phyloP scores from a whole-genome alignment of 2,113 vertebrate species.

The Nannobrachium achirus region DNA sequence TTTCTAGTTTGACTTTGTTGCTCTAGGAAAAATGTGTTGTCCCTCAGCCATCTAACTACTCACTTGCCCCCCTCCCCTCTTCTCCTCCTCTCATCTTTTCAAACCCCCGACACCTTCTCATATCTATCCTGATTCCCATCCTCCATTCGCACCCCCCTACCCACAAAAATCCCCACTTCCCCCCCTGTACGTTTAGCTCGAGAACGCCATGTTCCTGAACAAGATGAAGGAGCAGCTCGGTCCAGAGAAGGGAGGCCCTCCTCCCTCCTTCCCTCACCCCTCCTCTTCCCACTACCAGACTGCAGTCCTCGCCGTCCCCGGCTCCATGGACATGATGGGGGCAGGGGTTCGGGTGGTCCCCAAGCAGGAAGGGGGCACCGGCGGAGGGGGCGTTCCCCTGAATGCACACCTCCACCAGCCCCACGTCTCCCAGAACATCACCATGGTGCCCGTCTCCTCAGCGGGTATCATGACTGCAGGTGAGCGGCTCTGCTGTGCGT shows the following conservation, averaged over 20 bases:
- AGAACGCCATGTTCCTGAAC: slow-evolving; percentile 98
- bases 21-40: background rate
- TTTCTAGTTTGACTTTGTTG: no score
- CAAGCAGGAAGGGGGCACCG: slow-evolving; percentile 78
- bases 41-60: background rate
- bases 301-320: slow-evolving; percentile 87
- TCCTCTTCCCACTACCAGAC: slow-evolving; percentile 86
- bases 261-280: slow-evolving; percentile 68
- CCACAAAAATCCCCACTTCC: slow-evolving; percentile 10
- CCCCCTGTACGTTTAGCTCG: slow-evolving; percentile 84
- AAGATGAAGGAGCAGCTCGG: slow-evolving; percentile 96
- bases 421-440: slow-evolving; percentile 94
- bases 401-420: slow-evolving; percentile 87
- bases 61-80: background rate
- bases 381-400: slow-evolving; percentile 73
- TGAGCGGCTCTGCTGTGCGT: slow-evolving; percentile 52
- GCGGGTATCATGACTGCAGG: slow-evolving; percentile 96
- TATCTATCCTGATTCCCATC: slow-evolving; percentile 10
- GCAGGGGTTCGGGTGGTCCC: slow-evolving; percentile 77
- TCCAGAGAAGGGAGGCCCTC: slow-evolving; percentile 87
- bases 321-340: slow-evolving; percentile 80
- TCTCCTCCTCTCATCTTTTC: slow-evolving; percentile 8
- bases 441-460: slow-evolving; percentile 93
- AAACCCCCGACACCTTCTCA: slow-evolving; percentile 17
- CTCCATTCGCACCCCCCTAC: slow-evolving; percentile 17